Evolutionary conservation across 1,140 invertebrate species (phyloP).

Genomic region (Pogonomyrmex californicus): DNA sequence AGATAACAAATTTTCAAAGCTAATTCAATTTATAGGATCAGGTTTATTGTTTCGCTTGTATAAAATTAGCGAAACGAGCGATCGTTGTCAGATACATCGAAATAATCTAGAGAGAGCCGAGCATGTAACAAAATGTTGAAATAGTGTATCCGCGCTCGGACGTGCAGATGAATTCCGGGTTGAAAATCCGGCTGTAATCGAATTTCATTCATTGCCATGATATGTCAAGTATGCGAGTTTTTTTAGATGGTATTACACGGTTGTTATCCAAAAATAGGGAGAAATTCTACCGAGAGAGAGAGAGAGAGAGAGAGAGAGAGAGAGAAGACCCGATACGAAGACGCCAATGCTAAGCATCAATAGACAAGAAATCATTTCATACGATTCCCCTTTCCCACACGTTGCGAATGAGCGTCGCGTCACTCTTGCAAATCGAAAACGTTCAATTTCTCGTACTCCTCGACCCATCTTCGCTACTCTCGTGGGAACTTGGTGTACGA

Average conservation of each 20-base stretch:
- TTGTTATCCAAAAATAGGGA: not conserved
- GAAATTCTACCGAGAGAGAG: not conserved
- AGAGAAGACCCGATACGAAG: not conserved
- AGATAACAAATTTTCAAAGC: conserved; percentile 4
- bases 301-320: not conserved
- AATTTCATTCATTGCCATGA: not conserved
- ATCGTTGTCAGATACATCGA: conserved; percentile 11
- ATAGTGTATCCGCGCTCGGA: not conserved
- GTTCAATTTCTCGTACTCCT: conserved; percentile 61
- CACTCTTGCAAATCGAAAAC: conserved; percentile 48
- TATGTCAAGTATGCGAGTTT: not conserved
- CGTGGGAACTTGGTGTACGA: conserved; percentile 80
- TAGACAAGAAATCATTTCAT: conserved; percentile 29
- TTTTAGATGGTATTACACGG: not conserved
- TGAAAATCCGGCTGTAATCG: conserved; percentile 5
- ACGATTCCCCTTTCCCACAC: not conserved
- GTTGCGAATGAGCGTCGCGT: not conserved
- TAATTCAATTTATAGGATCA: conserved; percentile 34
- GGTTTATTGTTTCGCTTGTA: not conserved
- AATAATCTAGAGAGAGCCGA: conserved; percentile 10
- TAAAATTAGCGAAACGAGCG: not conserved
- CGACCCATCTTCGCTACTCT: conserved; percentile 81
- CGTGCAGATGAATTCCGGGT: not conserved
- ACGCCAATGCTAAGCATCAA: conserved; percentile 5
- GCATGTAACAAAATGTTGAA: conserved; percentile 15